These are phyloP conservation scores for Microplitis mediator DNA, from an alignment of 1,140 invertebrate genomes.

Conservation along the genomic window DNA sequence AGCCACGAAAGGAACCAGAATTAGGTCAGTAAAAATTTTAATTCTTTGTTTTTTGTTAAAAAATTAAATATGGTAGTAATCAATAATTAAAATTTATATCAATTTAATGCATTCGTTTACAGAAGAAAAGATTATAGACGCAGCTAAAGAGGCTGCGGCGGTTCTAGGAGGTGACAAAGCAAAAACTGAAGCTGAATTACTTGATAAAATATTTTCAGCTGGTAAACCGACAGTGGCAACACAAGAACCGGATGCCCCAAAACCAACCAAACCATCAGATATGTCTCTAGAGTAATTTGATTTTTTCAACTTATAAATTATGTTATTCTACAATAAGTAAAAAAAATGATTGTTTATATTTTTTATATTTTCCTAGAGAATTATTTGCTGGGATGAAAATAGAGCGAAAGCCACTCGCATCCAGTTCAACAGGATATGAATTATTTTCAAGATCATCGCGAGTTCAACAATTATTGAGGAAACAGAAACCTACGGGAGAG, in stretches of 20 bases:
- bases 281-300: conserved; percentile 8
- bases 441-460: conserved; percentile 14
- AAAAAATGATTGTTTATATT: conserved; percentile 30
- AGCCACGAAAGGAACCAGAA: conserved; percentile 1
- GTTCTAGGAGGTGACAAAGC: conserved; percentile 69
- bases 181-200: conserved; percentile 76
- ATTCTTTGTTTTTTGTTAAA: conserved; percentile 7
- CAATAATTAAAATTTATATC: neutral
- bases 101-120: conserved; percentile 26
- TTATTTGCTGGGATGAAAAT: conserved; percentile 77
- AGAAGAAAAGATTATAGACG: conserved; percentile 62
- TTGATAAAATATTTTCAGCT: conserved; percentile 67
- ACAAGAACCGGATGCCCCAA: neutral
- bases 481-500: neutral
- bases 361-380: conserved; percentile 63
- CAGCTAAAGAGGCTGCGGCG: conserved; percentile 73
- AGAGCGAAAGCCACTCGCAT: conserved; percentile 60
- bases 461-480: neutral
- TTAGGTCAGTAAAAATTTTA: neutral
- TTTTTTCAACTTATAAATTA: conserved; percentile 26
- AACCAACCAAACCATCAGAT: neutral
- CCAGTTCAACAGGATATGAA: neutral
- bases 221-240: neutral
- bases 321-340: conserved; percentile 47
- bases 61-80: neutral